Evolutionary conservation across 2,113 vertebrate genomes (phyloP).

Genomic region (Casuarius casuarius): DNA sequence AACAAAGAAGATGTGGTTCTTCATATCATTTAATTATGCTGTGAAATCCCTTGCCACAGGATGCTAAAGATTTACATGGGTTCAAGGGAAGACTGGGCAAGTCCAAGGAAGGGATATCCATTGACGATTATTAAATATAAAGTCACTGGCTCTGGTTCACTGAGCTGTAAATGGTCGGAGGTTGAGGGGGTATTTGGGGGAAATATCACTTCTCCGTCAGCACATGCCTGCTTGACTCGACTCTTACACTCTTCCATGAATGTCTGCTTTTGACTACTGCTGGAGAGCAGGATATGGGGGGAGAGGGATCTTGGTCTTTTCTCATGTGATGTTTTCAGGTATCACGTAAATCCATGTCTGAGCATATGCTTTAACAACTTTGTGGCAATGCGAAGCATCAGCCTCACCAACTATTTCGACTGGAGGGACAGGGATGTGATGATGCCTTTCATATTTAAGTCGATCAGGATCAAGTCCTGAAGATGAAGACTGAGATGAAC

Average conservation of each 20-base stretch:
- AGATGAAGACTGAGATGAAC: neutral
- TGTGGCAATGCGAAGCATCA: neutral
- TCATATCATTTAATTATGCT: neutral
- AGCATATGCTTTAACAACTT: neutral
- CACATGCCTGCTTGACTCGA: no score
- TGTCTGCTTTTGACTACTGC: neutral
- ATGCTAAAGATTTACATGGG: neutral
- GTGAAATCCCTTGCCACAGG: neutral
- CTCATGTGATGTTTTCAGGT: neutral
- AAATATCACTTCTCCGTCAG: neutral
- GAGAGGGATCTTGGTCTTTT: neutral
- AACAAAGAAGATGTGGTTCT: neutral
- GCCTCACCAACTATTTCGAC: neutral
- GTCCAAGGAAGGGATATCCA: neutral
- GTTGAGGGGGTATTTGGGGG: neutral
- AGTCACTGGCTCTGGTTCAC: neutral
- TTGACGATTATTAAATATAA: neutral
- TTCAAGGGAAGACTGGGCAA: neutral
- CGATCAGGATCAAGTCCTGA: neutral
- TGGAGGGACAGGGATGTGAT: neutral
- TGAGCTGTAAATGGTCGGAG: neutral
- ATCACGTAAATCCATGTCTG: accelerated
- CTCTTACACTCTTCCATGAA: no score
- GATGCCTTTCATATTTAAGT: neutral
- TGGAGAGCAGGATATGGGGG: neutral